A percentile compares a stretch with the other conserved stretches of the same genome.
These are phyloP conservation scores for Nannospalax galili DNA, from an alignment of 2,113 vertebrate genomes.

Conservation along the genomic window DNA sequence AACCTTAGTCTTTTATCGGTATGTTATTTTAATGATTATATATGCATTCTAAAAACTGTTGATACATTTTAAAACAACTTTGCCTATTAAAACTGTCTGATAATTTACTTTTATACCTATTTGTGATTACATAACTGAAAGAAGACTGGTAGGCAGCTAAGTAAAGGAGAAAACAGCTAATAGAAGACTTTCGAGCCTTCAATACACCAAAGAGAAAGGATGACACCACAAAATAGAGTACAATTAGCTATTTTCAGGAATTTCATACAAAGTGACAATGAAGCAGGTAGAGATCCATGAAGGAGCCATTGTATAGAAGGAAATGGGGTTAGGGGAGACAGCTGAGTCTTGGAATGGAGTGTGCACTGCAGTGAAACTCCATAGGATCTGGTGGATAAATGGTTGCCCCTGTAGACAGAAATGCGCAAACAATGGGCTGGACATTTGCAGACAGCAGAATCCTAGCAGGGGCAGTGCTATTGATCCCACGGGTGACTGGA, in stretches of 20 bases:
- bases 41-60: slow-evolving; percentile 43
- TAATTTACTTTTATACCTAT: slow-evolving; percentile 61
- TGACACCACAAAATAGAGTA: slow-evolving; percentile 76
- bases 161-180: slow-evolving; percentile 83
- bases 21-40: slow-evolving; percentile 36
- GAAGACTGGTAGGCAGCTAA: slow-evolving; percentile 79
- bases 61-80: slow-evolving; percentile 65
- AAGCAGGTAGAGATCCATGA: slow-evolving; percentile 82
- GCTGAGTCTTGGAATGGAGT: slow-evolving; percentile 70
- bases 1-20: slow-evolving; percentile 1
- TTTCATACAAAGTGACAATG: slow-evolving; percentile 82
- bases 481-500: slow-evolving; percentile 29
- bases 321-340: slow-evolving; percentile 74
- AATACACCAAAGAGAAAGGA: slow-evolving; percentile 78
- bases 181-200: slow-evolving; percentile 76
- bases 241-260: slow-evolving; percentile 80
- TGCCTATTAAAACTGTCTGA: slow-evolving; percentile 61
- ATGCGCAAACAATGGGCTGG: slow-evolving; percentile 60
- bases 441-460: slow-evolving; percentile 65
- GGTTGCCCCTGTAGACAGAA: slow-evolving; percentile 68
- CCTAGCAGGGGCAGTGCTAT: neutral
- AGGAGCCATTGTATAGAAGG: slow-evolving; percentile 78
- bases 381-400: slow-evolving; percentile 68
- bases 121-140: slow-evolving; percentile 72
- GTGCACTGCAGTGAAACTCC: slow-evolving; percentile 59